A percentile compares a stretch with the other conserved stretches of the same genome.
phyloP scores from a whole-genome alignment of 2,797 vertebrate species.

The Paedocypris micromegethes region DNA sequence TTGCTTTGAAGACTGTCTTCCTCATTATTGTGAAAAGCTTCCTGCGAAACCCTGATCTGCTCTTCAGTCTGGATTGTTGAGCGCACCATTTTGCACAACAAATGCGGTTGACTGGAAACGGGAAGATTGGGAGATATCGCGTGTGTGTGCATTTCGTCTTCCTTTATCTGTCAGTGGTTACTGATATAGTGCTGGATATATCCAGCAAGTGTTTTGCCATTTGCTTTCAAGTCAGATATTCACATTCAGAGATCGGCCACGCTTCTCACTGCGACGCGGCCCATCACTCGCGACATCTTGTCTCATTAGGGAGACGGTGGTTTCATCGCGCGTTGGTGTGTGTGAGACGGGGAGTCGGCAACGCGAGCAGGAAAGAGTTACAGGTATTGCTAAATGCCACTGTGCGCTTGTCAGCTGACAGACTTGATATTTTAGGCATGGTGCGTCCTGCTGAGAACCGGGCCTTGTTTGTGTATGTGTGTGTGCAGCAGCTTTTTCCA shows the following conservation, averaged over 20 bases:
- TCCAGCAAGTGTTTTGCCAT: constrained; percentile 47
- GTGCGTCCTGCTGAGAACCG: constrained; percentile 44
- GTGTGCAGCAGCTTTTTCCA: constrained; percentile 14
- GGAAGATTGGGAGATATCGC: constrained; percentile 27
- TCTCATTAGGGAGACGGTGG: constrained; percentile 55
- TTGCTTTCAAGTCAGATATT: constrained; percentile 51
- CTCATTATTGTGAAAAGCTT: constrained; percentile 38
- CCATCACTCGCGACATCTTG: constrained; percentile 55
- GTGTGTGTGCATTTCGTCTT: constrained; percentile 2
- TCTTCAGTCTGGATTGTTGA: constrained; percentile 21
- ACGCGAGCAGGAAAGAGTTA: constrained; percentile 42
- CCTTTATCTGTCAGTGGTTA: constrained; percentile 36
- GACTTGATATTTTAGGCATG: constrained; percentile 54
- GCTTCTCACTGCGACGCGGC: constrained; percentile 42
- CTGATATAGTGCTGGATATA: constrained; percentile 47
- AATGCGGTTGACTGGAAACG: constrained; percentile 3
- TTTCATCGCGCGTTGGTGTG: constrained; percentile 41
- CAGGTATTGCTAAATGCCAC: constrained; percentile 55
- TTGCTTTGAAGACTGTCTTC: constrained; percentile 44
- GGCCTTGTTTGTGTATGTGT: constrained; percentile 32
- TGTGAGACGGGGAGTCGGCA: constrained; percentile 31
- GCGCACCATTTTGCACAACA: constrained; percentile 30
- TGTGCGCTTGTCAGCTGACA: constrained; percentile 49
- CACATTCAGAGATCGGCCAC: constrained; percentile 44
- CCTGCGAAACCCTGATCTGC: background rate